Conservation (phyloP, 2,888 invertebrate species). For the Conomelus anceps region DNA sequence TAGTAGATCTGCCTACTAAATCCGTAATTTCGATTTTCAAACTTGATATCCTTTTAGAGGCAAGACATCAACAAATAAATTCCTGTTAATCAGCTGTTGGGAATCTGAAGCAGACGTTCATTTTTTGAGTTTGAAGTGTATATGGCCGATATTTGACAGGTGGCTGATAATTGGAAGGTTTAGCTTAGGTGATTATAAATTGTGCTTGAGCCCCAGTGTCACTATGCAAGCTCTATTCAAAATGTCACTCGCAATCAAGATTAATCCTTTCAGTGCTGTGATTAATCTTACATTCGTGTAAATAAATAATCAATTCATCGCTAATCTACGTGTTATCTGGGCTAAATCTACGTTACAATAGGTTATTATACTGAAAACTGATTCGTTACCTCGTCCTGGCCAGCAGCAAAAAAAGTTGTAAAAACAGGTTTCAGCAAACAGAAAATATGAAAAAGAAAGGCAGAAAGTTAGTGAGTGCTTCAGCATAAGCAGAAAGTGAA, state of each 20-base stretch:
- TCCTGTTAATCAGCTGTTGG: too few relatives aligned
- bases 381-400: background rate
- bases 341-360: background rate
- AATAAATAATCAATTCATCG: too few relatives aligned
- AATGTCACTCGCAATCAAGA: background rate
- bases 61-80: too few relatives aligned
- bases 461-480: background rate
- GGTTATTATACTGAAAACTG: background rate
- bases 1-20: too few relatives aligned
- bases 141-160: too few relatives aligned
- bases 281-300: too few relatives aligned
- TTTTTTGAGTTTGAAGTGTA: too few relatives aligned
- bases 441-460: background rate
- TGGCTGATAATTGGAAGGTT: too few relatives aligned
- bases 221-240: background rate
- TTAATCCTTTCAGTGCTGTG: background rate
- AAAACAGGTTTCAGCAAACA: background rate
- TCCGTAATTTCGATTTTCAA: too few relatives aligned
- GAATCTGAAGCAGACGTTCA: too few relatives aligned
- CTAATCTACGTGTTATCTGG: background rate
- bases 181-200: background rate
- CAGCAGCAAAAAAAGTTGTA: background rate
- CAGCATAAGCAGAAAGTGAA: background rate
- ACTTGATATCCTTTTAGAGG: too few relatives aligned
- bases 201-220: background rate